Conservation (phyloP, 2,888 invertebrate genomes). For the Catocala sponsa region DNA sequence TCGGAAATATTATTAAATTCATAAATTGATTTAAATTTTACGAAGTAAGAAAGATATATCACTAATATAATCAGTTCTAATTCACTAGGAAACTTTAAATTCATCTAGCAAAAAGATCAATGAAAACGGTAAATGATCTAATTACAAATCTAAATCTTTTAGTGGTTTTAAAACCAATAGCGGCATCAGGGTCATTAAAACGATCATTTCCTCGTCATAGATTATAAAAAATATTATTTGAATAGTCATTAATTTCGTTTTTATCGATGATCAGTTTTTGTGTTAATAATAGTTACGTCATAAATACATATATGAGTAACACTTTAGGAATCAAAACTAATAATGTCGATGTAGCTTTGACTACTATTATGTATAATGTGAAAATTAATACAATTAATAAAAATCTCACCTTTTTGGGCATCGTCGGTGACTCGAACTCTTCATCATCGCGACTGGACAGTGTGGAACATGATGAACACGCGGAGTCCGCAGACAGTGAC, state of each 20-base stretch:
- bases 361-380: no score
- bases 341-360: no score
- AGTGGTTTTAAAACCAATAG: no score
- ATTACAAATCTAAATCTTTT: conserved; percentile 1
- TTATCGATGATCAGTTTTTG: neutral
- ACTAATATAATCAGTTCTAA: neutral
- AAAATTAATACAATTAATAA: conserved; percentile 5
- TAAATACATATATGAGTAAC: no score
- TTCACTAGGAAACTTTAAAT: neutral
- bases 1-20: no score
- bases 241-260: conserved; percentile 3
- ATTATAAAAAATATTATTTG: neutral
- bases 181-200: no score
- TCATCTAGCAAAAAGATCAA: neutral
- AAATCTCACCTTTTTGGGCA: conserved; percentile 84
- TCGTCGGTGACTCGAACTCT: conserved; percentile 80
- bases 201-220: no score
- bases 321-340: no score
- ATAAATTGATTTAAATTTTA: no score
- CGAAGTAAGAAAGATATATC: no score
- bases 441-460: conserved; percentile 92
- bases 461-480: conserved; percentile 92
- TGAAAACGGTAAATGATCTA: neutral
- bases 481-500: conserved; percentile 90
- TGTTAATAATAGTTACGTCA: no score